These are phyloP conservation scores for Dysmachus trigonus DNA, from an alignment of 2,888 invertebrate genomes.

Conservation along the genomic window DNA sequence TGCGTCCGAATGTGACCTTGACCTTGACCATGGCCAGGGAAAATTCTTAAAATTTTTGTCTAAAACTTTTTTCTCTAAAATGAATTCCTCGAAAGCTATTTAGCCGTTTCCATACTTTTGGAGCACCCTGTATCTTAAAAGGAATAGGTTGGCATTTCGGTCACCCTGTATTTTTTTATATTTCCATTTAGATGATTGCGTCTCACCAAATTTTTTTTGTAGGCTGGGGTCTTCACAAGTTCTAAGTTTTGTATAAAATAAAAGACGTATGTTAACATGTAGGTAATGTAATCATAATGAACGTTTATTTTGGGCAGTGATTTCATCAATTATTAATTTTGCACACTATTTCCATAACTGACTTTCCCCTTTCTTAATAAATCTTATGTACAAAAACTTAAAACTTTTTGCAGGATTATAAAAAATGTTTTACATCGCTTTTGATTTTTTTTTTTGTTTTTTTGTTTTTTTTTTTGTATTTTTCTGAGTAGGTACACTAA, in stretches of 20 bases:
- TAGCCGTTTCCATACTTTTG: no score
- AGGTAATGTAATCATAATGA: conserved; percentile 44
- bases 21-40: no score
- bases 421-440: conserved; percentile 34
- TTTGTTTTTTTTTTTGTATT: not conserved
- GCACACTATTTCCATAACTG: conserved; percentile 34
- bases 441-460: conserved; percentile 16
- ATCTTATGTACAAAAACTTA: conserved; percentile 31
- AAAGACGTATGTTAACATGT: conserved; percentile 39
- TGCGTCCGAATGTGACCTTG: no score
- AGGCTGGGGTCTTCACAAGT: not conserved
- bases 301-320: conserved; percentile 43
- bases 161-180: not conserved
- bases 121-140: no score
- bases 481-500: not conserved
- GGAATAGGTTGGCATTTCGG: not conserved
- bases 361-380: conserved; percentile 31
- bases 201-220: not conserved
- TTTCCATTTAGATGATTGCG: not conserved
- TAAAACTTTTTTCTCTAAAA: no score
- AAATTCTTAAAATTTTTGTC: no score
- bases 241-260: conserved; percentile 2
- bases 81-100: no score
- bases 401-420: conserved; percentile 30
- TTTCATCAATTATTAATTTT: conserved; percentile 39